These are phyloP conservation scores for Germaria angustata DNA, from an alignment of 2,888 invertebrate species.

Conservation along the genomic window DNA sequence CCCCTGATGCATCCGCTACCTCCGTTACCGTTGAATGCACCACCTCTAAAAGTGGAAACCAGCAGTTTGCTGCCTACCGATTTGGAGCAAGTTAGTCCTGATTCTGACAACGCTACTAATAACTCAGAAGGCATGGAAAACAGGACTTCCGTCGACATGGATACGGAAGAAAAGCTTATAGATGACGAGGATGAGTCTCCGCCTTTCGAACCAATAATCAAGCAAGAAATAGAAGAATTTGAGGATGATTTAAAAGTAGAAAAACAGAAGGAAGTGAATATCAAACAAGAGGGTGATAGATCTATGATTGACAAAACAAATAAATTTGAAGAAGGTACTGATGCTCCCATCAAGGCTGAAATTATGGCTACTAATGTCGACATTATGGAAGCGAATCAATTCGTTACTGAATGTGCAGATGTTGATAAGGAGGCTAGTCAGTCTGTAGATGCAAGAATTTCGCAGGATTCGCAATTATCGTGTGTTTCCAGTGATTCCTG, in stretches of 20 bases:
- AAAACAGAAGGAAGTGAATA: neutral
- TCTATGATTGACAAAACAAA: neutral
- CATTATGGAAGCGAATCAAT: conserved; percentile 15
- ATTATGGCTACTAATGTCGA: conserved; percentile 11
- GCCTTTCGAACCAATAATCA: conserved; percentile 83
- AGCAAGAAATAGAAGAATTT: conserved; percentile 9
- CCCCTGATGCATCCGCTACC: conserved; percentile 73
- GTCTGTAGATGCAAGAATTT: conserved; percentile 74
- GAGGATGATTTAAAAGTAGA: neutral
- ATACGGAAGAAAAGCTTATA: conserved; percentile 73
- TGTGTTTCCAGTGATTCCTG: conserved; percentile 84
- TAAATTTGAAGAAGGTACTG: conserved; percentile 14
- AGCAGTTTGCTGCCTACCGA: conserved; percentile 85
- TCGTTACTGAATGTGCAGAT: conserved; percentile 7
- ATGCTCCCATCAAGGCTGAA: neutral
- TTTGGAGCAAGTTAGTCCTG: conserved; percentile 90
- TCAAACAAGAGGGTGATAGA: conserved; percentile 1
- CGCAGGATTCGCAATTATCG: conserved; percentile 83
- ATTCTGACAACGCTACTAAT: conserved; percentile 84
- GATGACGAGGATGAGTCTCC: conserved; percentile 84
- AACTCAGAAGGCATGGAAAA: conserved; percentile 77
- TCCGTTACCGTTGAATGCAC: conserved; percentile 73
- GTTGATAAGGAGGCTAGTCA: conserved; percentile 67
- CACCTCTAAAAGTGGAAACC: conserved; percentile 78
- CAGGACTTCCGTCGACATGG: conserved; percentile 74